phyloP scores from a whole-genome alignment of 53 echinoderm and acorn worm genomes.

The Arbacia lixula region DNA sequence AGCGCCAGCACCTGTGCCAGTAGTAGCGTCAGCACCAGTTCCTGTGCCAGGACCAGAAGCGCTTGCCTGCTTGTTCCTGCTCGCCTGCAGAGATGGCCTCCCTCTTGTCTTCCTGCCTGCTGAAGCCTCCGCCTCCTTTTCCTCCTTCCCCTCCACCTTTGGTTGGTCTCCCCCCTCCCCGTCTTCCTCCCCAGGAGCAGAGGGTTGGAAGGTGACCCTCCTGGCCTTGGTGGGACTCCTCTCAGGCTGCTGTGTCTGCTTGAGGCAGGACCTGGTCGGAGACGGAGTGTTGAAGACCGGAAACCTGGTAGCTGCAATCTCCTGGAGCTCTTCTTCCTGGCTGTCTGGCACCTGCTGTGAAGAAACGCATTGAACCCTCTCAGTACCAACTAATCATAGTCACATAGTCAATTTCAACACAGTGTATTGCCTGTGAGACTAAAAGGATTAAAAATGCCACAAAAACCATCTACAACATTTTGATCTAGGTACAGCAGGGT shows the following conservation, averaged over 20 bases:
- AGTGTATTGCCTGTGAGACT: too few relatives aligned
- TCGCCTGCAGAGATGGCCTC: background rate
- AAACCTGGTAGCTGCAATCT: constrained; percentile 7
- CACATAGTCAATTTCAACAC: too few relatives aligned
- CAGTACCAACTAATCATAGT: too few relatives aligned
- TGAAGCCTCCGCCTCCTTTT: background rate
- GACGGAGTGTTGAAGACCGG: constrained; percentile 40
- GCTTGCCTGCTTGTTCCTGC: background rate
- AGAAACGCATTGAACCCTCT: too few relatives aligned
- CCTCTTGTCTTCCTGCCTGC: background rate
- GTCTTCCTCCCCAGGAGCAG: background rate
- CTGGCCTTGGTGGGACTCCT: background rate
- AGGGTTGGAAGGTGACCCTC: constrained; percentile 19
- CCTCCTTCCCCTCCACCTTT: background rate
- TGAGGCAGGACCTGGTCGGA: constrained; percentile 44
- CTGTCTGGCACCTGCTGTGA: constrained; percentile 79
- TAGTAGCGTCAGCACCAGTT: too few relatives aligned
- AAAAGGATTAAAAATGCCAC: too few relatives aligned
- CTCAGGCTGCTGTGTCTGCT: constrained; percentile 13
- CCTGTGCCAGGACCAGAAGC: too few relatives aligned
- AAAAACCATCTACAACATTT: too few relatives aligned
- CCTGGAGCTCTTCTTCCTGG: constrained; percentile 46
- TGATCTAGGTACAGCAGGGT: too few relatives aligned
- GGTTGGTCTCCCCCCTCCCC: too few relatives aligned
- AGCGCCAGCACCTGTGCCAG: too few relatives aligned